Evolutionary conservation across 2,888 invertebrate species (phyloP).

Genomic region (Spialia ferax): DNA sequence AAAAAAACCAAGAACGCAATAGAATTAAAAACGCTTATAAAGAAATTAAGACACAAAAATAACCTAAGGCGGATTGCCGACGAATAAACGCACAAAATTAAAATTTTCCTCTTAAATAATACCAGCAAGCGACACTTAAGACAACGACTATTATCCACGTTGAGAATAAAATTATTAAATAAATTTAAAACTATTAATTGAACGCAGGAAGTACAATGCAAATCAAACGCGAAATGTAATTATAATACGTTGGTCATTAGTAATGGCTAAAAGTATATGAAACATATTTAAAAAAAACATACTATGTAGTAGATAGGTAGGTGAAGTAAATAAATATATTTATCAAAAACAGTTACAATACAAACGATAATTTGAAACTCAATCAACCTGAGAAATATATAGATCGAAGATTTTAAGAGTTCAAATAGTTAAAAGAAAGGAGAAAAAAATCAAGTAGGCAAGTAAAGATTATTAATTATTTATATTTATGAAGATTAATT

Average conservation of each 20-base stretch:
- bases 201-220: slow-evolving; percentile 72
- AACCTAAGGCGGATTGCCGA: slow-evolving; percentile 68
- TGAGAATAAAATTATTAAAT: slow-evolving; percentile 47
- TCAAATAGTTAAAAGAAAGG: too few relatives aligned
- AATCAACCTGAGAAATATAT: too few relatives aligned
- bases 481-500: too few relatives aligned
- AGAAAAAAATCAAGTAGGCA: too few relatives aligned
- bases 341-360: too few relatives aligned
- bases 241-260: not conserved
- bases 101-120: slow-evolving; percentile 30
- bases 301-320: not conserved
- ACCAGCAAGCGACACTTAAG: slow-evolving; percentile 35
- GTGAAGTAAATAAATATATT: not conserved
- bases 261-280: too few relatives aligned
- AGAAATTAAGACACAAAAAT: slow-evolving; percentile 35
- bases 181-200: slow-evolving; percentile 75
- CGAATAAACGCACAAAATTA: slow-evolving; percentile 47
- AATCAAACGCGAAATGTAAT: slow-evolving; percentile 42
- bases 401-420: too few relatives aligned
- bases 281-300: not conserved
- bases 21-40: slow-evolving; percentile 28
- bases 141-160: slow-evolving; percentile 54
- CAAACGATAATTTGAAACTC: too few relatives aligned
- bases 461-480: too few relatives aligned
- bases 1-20: slow-evolving; percentile 29